A percentile compares a stretch with the other conserved stretches of the same genome.
phyloP scores from a whole-genome alignment of 1,140 invertebrate genomes.

The Drosophila ambigua region DNA sequence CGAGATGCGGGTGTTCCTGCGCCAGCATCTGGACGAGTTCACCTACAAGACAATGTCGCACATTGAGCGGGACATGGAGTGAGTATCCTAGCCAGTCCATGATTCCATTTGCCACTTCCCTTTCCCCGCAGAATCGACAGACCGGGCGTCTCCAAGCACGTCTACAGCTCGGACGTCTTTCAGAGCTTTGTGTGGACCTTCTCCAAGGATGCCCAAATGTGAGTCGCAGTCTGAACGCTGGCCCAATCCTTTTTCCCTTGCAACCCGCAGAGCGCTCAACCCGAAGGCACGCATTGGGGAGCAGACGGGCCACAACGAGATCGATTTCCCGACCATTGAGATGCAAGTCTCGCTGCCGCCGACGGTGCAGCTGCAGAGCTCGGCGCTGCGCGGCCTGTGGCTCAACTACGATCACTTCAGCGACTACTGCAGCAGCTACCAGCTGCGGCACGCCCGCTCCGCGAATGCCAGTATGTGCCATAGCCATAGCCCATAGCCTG shows the following conservation, averaged over 20 bases:
- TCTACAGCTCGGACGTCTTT: constrained; percentile 76
- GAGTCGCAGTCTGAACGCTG: background rate
- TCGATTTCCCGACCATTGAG: constrained; percentile 86
- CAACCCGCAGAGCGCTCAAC: constrained; percentile 69
- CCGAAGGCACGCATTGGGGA: constrained; percentile 76
- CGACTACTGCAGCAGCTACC: constrained; percentile 84
- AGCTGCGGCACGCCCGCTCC: constrained; percentile 67
- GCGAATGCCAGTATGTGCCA: constrained; percentile 60
- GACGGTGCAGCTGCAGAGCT: constrained; percentile 85
- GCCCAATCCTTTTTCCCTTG: too few species aligned
- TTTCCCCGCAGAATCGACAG: constrained; percentile 66
- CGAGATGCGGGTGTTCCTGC: constrained; percentile 71
- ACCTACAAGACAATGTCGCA: constrained; percentile 83
- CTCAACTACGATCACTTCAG: constrained; percentile 87
- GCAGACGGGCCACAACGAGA: constrained; percentile 83
- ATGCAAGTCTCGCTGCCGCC: constrained; percentile 86
- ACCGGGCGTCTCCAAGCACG: constrained; percentile 75
- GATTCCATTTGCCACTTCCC: background rate
- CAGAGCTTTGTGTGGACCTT: constrained; percentile 83
- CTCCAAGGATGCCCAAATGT: constrained; percentile 81
- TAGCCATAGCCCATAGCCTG: background rate
- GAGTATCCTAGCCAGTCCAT: too few species aligned
- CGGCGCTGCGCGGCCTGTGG: constrained; percentile 86
- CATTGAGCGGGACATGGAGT: constrained; percentile 83
- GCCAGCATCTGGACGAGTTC: constrained; percentile 80